Evolutionary conservation across 2,113 vertebrate genomes (phyloP), one percentile per base, ranked within the genome.

Genomic region (Embiotoca jacksoni): DNA sequence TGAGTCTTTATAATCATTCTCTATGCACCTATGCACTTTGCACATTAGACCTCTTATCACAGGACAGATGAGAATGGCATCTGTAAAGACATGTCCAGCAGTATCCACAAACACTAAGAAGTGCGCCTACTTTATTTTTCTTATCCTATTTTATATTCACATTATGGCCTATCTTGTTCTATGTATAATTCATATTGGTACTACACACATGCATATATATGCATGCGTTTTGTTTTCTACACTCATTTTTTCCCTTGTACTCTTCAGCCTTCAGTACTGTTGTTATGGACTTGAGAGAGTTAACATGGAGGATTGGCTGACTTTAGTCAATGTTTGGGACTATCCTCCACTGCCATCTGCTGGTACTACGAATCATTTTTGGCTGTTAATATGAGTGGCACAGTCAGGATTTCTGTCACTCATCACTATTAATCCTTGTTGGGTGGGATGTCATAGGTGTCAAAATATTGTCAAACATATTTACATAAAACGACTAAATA

Each of bases 11-110:
- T 68, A 56, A 74, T 65, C 54, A 68, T 55, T 82, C 49, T 73
- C 36, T 70, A 73, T 72, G 85, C 88, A 91, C 88, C 78, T 82
- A 56, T 82, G 89, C 87, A 93, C 90, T 91, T 92, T 89, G 53
- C 85, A 84, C 78, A 65, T 72, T 64, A 70, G 80, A 87, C 16
- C 69, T 61, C 55, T 52, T 55, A 75, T 64, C 74, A 66, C 35
- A 8, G 64, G 39, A 68, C 53, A 10, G 47, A 84, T 74, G 57
- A 71, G 30, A 63, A 65, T 33, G 23, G 36, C 16, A 15, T 75
- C 14, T 58, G 39, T 82, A 31, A 41, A 31, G 4, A 50, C 31
- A 49, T 65, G 54, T 55, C 8, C 39, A 55, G 31, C 39, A 35
- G 13, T 63, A 33, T 69, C 56, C 7, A 41, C 61, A 60, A 74